A percentile compares a stretch with the other conserved stretches of the same genome.
Conservation (phyloP, 2,113 vertebrate genomes). For the Zapornia atra region DNA sequence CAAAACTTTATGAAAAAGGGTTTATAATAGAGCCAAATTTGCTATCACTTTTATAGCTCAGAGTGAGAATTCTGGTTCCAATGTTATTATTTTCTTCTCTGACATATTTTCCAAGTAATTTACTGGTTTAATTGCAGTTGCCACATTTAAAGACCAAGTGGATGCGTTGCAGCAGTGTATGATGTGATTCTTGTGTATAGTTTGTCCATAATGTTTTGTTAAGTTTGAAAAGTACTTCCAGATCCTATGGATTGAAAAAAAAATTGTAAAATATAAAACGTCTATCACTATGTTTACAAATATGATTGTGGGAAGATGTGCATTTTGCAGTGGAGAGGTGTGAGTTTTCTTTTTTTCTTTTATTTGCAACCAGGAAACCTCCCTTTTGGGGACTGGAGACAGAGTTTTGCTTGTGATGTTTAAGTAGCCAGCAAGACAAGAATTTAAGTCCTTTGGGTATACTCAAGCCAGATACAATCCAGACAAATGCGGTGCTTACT, state of each 20-base stretch:
- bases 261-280: background rate
- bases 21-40: slow-evolving; percentile 3
- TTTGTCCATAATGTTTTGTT: background rate
- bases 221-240: background rate
- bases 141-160: background rate
- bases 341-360: background rate
- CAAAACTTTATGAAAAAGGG: background rate
- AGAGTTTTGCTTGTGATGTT: background rate
- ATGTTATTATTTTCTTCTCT: background rate
- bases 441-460: slow-evolving; percentile 17
- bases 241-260: background rate
- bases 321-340: background rate
- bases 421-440: background rate
- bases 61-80: background rate
- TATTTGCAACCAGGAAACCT: background rate
- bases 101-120: background rate
- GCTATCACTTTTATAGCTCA: background rate
- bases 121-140: background rate
- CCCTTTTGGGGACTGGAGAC: background rate
- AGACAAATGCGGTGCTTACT: slow-evolving; percentile 50
- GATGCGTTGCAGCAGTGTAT: background rate
- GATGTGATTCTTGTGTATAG: background rate
- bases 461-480: slow-evolving; percentile 27
- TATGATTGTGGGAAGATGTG: background rate
- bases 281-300: background rate